Evolutionary conservation across 2,113 vertebrate species (phyloP).

Genomic region (Ciconia stormi): DNA sequence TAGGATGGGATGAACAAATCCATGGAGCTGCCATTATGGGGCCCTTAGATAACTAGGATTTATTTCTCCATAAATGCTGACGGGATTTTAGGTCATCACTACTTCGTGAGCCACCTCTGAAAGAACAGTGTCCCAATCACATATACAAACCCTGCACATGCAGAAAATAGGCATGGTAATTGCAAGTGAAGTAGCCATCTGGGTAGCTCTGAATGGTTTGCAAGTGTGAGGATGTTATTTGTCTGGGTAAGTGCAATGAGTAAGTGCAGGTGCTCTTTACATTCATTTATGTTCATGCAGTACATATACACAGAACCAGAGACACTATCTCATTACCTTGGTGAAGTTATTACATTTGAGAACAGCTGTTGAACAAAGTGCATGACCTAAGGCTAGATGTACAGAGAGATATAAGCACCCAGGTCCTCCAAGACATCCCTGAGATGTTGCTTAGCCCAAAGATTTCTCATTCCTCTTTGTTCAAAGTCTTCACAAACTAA

Average conservation of each 20-base stretch:
- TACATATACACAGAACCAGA: not conserved
- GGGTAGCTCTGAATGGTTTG: not conserved
- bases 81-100: not conserved
- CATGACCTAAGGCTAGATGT: not conserved
- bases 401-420: not conserved
- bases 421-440: not conserved
- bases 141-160: not conserved
- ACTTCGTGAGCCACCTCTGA: not conserved
- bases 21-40: not conserved
- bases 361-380: not conserved
- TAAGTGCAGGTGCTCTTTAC: not conserved
- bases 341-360: not conserved
- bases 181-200: not conserved
- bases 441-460: not conserved
- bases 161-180: not conserved
- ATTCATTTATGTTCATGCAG: not conserved
- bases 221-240: not conserved
- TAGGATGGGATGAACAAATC: not conserved
- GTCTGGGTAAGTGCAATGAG: not conserved
- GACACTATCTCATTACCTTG: not conserved
- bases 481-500: not conserved
- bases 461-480: not conserved
- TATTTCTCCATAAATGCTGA: not conserved
- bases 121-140: not conserved
- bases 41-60: not conserved